Base-by-base conservation (phyloP, 2,888 invertebrate genomes). In the Scaptomyza cyrtandrae region DNA sequence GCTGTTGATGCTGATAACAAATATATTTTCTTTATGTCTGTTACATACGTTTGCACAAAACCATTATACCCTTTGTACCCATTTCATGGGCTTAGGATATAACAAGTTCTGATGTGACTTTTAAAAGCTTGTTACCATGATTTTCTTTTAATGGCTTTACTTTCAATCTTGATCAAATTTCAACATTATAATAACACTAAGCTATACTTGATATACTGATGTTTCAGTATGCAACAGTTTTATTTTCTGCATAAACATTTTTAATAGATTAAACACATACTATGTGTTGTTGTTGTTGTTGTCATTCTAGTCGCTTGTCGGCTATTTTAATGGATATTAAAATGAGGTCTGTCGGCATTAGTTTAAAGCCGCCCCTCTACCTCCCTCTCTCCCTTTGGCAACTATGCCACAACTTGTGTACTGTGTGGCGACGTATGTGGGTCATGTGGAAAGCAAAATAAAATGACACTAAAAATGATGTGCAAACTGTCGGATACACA, bases 291-390 rank as follows among this genome's bases (percentile, higher is more conserved):
- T 49, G 56, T 45, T n/a, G 13, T 37, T 6, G 35, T n/a, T 14
- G n/a, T 7, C 14, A 14, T 11, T 41, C 14, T 45, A 35, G 33
- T 35, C 14, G 27, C n/a, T 16, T 41, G 27, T 55, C 44, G 33
- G 54, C 63, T 63, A 75, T 59, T 54, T 43, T 44, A 58, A 29
- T 58, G 71, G 56, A 71, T 71, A 76, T 76, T 60, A 64, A 44
- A 56, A 56, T 56, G 58, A 35, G 55, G 58, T 46, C 58, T 55
- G 72, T 70, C 72, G 52, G 71, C 71, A 70, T 59, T 70, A 59
- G 71, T 74, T 49, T 41, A 13, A 62, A 50, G 31, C 37, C 13
- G 5, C 29, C 29, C 11, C 9, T 37, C 45, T 4, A 11, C 39
- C 33, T 6, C 14, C 16, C 14, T 10, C 10, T 9, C n/a, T 4